A percentile compares a stretch with the other conserved stretches of the same genome.
phyloP scores from a whole-genome alignment of 1,140 invertebrate genomes.

The Papilio dardanus region DNA sequence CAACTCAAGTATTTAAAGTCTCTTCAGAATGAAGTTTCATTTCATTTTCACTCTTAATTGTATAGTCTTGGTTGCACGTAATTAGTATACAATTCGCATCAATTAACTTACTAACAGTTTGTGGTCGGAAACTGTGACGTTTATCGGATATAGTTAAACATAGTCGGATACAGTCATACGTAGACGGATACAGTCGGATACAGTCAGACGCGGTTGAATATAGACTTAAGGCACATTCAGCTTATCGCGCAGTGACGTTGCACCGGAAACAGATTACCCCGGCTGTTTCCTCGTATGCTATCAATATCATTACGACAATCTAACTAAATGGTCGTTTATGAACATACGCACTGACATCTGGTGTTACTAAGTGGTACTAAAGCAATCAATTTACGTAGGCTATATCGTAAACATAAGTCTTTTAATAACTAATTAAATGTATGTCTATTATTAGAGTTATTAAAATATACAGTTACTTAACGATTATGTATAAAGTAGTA shows the following conservation, averaged over 20 bases:
- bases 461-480: no score
- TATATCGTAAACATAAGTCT: no score
- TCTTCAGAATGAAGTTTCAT: no score
- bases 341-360: background rate
- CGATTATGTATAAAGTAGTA: no score
- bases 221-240: background rate
- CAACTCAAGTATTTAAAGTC: no score
- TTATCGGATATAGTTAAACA: background rate
- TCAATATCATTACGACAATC: slow-evolving; percentile 2
- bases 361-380: background rate
- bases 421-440: no score
- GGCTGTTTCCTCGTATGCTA: slow-evolving; percentile 8
- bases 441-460: no score
- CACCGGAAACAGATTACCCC: background rate
- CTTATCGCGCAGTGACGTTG: background rate
- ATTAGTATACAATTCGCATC: background rate
- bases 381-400: no score
- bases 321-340: background rate
- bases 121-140: background rate
- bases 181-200: background rate
- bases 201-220: background rate
- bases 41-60: no score
- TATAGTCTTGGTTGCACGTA: background rate
- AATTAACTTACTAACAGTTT: background rate
- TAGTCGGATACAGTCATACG: background rate